Percentiles rank a stretch among this genome's conserved stretches.
Evolutionary conservation across 2,888 invertebrate species (phyloP).

Genomic region (Leptopilina myrica): DNA sequence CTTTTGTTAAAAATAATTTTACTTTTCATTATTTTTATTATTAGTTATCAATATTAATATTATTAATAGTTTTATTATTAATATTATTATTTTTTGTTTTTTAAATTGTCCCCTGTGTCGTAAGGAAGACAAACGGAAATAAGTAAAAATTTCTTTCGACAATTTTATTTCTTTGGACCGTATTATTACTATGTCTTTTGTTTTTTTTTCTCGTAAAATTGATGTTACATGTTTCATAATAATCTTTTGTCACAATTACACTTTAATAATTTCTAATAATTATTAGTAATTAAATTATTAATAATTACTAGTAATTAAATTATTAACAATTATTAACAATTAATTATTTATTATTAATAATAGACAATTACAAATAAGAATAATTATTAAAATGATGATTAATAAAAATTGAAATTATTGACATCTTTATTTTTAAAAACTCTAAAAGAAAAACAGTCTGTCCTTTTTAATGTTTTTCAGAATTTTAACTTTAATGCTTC

Average conservation of each 20-base stretch:
- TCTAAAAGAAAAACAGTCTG: too few relatives aligned
- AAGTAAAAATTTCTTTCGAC: slow-evolving; percentile 6
- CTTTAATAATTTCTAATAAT: too few relatives aligned
- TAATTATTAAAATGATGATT: too few relatives aligned
- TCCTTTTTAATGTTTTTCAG: too few relatives aligned
- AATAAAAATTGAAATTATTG: too few relatives aligned
- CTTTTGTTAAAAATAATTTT: slow-evolving; percentile 3
- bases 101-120: neutral
- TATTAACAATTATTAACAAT: too few relatives aligned
- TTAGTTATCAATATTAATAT: neutral
- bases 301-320: too few relatives aligned
- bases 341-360: too few relatives aligned
- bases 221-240: slow-evolving; percentile 10
- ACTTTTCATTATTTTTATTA: neutral
- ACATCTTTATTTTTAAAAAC: too few relatives aligned
- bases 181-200: slow-evolving; percentile 3
- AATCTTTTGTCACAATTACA: neutral
- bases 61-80: neutral
- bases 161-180: slow-evolving; percentile 3
- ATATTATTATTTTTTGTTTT: neutral
- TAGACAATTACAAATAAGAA: too few relatives aligned
- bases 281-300: too few relatives aligned
- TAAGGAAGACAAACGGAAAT: neutral
- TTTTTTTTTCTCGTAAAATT: neutral
- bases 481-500: too few relatives aligned